A percentile compares a stretch with the other conserved stretches of the same genome.
phyloP scores from a whole-genome alignment of 2,888 invertebrate species.

The Melanotus villosus region DNA sequence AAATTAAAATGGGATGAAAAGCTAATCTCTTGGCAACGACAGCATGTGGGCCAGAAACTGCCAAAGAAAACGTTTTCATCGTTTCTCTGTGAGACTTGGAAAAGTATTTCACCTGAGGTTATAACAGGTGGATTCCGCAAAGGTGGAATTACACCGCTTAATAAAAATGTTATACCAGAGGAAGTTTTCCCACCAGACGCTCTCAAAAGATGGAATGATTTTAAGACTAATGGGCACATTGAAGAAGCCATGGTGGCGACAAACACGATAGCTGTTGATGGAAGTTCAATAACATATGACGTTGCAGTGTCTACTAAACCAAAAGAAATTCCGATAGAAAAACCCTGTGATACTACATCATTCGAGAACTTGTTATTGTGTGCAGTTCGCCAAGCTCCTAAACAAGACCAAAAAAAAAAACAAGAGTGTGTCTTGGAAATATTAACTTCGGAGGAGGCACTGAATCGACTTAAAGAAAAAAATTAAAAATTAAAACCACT shows the following conservation, averaged over 20 bases:
- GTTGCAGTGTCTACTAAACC: conserved; percentile 5
- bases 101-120: conserved; percentile 11
- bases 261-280: conserved; percentile 9
- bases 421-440: conserved; percentile 9
- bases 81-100: neutral
- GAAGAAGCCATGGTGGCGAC: conserved; percentile 17
- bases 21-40: neutral
- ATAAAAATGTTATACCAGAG: conserved; percentile 23
- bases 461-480: conserved; percentile 6
- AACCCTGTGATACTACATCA: neutral
- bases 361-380: conserved; percentile 27
- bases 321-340: neutral
- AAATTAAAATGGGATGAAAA: conserved; percentile 10
- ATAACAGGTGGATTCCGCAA: conserved; percentile 10
- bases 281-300: conserved; percentile 7
- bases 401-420: conserved; percentile 16
- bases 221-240: conserved; percentile 7
- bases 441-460: neutral
- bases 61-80: conserved; percentile 18
- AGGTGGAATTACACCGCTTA: neutral
- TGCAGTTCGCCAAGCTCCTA: conserved; percentile 22
- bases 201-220: conserved; percentile 6
- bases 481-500: neutral
- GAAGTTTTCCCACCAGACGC: conserved; percentile 8
- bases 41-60: conserved; percentile 2